Evolutionary conservation across 1,140 invertebrate species (phyloP), one percentile per base, ranked within the genome.

Genomic region (Zaprionus nigranus): DNA sequence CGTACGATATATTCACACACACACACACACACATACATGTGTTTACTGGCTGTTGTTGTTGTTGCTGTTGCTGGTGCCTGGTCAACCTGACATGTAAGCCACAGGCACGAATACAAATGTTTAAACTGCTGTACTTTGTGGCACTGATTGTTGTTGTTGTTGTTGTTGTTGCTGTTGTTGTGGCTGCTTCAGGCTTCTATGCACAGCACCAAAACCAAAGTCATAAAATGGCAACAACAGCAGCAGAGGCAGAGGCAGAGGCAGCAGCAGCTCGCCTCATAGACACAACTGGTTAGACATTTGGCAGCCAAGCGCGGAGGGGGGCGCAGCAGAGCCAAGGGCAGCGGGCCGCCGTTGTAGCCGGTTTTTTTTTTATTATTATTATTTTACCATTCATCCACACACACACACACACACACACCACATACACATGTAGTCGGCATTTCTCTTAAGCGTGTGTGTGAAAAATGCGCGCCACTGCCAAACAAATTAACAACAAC

Each of bases 401-500:
- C 59, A 63, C 59, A 60, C 51, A 58, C 43, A 66, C 43, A 66
- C 20, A 46, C 30, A 11, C 46, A 11, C 46, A 72, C 22, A 12
- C 11, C 57, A 30, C 56, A 59, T 34, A 69, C 40, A 72, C 22
- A n/a, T 15, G 43, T 28, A 40, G 71, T 68, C 57, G 51, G 65
- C 65, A 68, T 75, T 69, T 74, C 57, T 67, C 65, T 68, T 75
- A 38, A 63, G 60, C 61, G 51, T 69, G 82, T 85, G 78, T 86
- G 78, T 81, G 83, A 82, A 86, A 74, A 81, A 70, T 78, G 69
- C 65, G 61, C 82, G 66, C 69, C 74, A 85, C 78, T 79, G 58
- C 84, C 83, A 87, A 87, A 88, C 84, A 83, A 87, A 87, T 87
- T 87, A 87, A 87, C 83, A 87, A 82, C 80, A 87, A 78, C 80